Evolutionary conservation across 2,888 invertebrate genomes (phyloP), one percentile per base, ranked within the genome.

Genomic region (Netelia inedita): DNA sequence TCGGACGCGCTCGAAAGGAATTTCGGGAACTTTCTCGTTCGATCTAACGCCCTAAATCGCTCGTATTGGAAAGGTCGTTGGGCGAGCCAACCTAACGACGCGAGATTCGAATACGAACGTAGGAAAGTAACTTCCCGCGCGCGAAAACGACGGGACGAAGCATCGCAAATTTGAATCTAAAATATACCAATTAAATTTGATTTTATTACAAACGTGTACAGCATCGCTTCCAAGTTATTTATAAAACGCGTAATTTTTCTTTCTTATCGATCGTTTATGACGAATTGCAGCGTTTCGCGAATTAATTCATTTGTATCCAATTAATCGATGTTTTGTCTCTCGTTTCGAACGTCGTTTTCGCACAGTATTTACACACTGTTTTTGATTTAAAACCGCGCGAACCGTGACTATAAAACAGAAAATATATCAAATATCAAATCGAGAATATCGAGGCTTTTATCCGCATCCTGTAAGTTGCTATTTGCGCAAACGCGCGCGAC

Each of bases 401-500:
- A 35, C 35, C 35, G 8, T 35, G 35, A 8, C 35, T 35, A 6
- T 35, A 5, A 35, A 35, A 35, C 35, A 35, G 35, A 35, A 35
- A 35, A 35, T 28, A 0, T 35, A 5, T 8, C 5, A 5, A 35
- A 35, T 6, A 16, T 6, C 8, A 14, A 2, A 73, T 11, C 10
- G 50, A 1, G 6, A 50, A 61, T 35, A 28, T 76, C 75, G 59
- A 41, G 46, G 87, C 86, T 87, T 89, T 89, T 91, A 90, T 89
- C 88, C 89, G 88, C 90, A 88, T 87, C 89, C 89, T 88, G 69
- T 75, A 87, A 79, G 89, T 91, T 91, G 91, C 89, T 91, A 91
- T 91, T 91, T 90, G 88, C 87, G 87, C 83, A 83, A 87, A 88
- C 83, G 46, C 83, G 46, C 71, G 72, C 68, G 0, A 74, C 43